A percentile compares a stretch with the other conserved stretches of the same genome.
These are phyloP conservation scores for Palloptera scutellata DNA, from an alignment of 2,888 invertebrate genomes.

Conservation along the genomic window DNA sequence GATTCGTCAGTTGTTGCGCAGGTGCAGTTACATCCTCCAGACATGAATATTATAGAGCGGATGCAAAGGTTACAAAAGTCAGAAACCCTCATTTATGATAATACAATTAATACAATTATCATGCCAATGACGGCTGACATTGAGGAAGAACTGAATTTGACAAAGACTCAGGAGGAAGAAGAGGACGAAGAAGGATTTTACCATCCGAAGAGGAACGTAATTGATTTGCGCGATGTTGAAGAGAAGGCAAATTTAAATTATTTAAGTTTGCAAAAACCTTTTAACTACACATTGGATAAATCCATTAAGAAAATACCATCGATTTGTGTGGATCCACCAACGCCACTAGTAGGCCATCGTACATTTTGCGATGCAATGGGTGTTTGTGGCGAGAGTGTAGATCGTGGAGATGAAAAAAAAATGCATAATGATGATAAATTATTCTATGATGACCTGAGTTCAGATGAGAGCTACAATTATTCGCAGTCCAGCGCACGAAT, in stretches of 20 bases:
- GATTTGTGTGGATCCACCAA: slow-evolving; percentile 58
- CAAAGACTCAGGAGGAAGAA: slow-evolving; percentile 22
- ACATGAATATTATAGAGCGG: slow-evolving; percentile 31
- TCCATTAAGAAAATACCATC: slow-evolving; percentile 46
- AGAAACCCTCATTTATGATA: slow-evolving; percentile 58
- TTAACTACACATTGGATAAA: slow-evolving; percentile 27
- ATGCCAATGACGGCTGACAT: slow-evolving; percentile 37
- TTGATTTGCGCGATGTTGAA: slow-evolving; percentile 8
- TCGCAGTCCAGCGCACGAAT: slow-evolving; percentile 37
- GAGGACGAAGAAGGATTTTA: background rate
- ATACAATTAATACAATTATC: slow-evolving; percentile 45
- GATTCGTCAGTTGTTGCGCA: background rate
- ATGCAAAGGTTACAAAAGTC: slow-evolving; percentile 52
- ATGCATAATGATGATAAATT: slow-evolving; percentile 1
- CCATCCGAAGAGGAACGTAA: slow-evolving; percentile 9
- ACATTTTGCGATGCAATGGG: slow-evolving; percentile 30
- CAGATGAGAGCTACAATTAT: slow-evolving; percentile 39
- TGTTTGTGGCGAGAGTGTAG: slow-evolving; percentile 13
- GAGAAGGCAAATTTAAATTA: slow-evolving; percentile 14
- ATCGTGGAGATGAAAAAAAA: slow-evolving; percentile 8
- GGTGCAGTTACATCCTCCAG: background rate
- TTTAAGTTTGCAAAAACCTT: slow-evolving; percentile 24
- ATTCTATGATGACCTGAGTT: slow-evolving; percentile 34
- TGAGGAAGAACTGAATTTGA: slow-evolving; percentile 29
- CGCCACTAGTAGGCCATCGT: slow-evolving; percentile 42